Evolutionary conservation across 2,888 invertebrate genomes (phyloP), one percentile per base, ranked within the genome.

Genomic region (Nomada fucata): DNA sequence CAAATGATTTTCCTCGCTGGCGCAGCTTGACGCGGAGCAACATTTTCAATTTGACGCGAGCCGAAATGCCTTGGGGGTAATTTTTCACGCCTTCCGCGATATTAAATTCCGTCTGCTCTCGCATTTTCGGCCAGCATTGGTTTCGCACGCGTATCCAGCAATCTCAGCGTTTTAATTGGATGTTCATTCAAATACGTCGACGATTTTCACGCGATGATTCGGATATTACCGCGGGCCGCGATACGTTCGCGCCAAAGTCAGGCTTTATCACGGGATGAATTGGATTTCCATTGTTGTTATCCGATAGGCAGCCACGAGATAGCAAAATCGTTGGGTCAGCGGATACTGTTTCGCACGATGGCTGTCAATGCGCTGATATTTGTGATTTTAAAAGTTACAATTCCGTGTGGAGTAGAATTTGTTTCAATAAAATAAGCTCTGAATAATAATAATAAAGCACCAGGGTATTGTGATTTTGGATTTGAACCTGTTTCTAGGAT

Each of bases 11-110:
- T 36, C 36, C 36, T 9, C 36, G 7, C 36, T 36, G 9, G 36
- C 36, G 36, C 7, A 36, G 36, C 36, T 36, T 36, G 36, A 47
- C 3, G 47, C 57, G 50, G 11, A 13, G n/a, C 29, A 60, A 70
- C 55, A 50, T 78, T 77, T 65, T 53, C 59, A 64, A 60, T 77
- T 60, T 65, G 69, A 70, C 70, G n/a, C 44, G n/a, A 2, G 3
- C 4, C 18, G n/a, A 44, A 29, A 57, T 69, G 13, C 4, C 18
- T 15, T 2, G 23, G n/a, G 13, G 42, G 10, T 52, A 55, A 64
- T 77, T 59, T 65, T 53, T 65, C 69, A 20, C 59, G 23, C 23
- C 53, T 70, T 23, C 15, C 9, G 18, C 18, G 23, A 53, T 23
- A 20, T 36, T 29, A 10, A 55, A 50, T 36, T 23, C 53, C 20